These are phyloP conservation scores for Aphis craccivora DNA, from an alignment of 1,140 invertebrate species.

Conservation along the genomic window DNA sequence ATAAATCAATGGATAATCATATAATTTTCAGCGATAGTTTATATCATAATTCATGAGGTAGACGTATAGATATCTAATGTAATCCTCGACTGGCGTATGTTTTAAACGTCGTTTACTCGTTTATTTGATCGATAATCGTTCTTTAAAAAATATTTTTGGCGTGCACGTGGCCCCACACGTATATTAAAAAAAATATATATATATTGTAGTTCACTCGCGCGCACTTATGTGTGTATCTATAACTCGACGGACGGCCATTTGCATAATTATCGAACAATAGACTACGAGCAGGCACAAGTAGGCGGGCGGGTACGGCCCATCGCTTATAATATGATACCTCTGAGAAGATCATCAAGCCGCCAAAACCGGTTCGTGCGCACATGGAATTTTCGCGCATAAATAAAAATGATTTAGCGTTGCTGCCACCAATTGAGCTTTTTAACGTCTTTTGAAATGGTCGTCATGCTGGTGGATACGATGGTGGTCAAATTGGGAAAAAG, in stretches of 20 bases:
- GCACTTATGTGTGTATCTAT: neutral
- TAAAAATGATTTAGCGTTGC: neutral
- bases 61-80: too few relatives aligned
- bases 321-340: neutral
- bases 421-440: neutral
- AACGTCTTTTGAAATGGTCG: neutral
- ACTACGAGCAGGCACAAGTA: neutral
- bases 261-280: constrained; percentile 39
- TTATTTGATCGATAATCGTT: neutral
- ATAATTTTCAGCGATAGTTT: neutral
- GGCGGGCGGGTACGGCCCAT: neutral
- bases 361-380: neutral
- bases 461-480: neutral
- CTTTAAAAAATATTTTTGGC: neutral
- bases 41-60: neutral
- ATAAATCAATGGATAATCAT: neutral
- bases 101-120: neutral
- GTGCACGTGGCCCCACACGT: neutral
- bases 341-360: neutral
- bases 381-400: neutral
- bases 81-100: neutral
- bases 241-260: neutral
- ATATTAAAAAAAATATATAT: neutral
- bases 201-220: neutral
- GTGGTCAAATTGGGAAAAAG: neutral